These are phyloP conservation scores for Melopsittacus undulatus DNA, from an alignment of 2,797 vertebrate species.

Conservation along the genomic window DNA sequence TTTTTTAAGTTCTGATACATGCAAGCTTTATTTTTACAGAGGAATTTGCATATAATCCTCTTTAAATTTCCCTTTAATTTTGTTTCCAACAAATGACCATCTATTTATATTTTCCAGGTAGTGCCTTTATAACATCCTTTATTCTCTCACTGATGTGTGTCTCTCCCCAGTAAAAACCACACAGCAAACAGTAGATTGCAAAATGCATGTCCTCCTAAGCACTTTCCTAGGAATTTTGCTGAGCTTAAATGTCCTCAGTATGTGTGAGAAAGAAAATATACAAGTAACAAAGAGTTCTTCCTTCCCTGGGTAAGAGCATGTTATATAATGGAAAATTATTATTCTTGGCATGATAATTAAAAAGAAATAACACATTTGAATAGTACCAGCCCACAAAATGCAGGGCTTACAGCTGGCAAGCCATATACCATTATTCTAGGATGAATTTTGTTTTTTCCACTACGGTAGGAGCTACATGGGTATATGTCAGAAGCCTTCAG, in stretches of 20 bases:
- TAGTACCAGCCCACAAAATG: background rate
- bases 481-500: background rate
- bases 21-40: background rate
- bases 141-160: background rate
- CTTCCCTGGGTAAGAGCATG: background rate
- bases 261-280: slow-evolving; percentile 46
- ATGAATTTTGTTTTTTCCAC: background rate
- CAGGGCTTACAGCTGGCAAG: slow-evolving; percentile 19
- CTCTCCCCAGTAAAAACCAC: background rate
- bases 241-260: slow-evolving; percentile 22
- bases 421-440: background rate
- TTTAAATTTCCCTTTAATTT: background rate
- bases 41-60: background rate
- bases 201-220: background rate
- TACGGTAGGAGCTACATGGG: background rate
- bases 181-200: background rate
- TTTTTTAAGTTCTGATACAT: background rate
- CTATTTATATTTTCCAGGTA: background rate
- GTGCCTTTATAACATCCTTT: background rate
- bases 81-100: background rate
- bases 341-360: slow-evolving; percentile 53
- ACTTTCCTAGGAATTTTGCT: slow-evolving; percentile 28
- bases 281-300: slow-evolving; percentile 28
- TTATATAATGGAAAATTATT: slow-evolving; percentile 40
- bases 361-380: slow-evolving; percentile 34